Conservation (phyloP, 2,888 invertebrate genomes). For the Nasonovia ribisnigri region DNA sequence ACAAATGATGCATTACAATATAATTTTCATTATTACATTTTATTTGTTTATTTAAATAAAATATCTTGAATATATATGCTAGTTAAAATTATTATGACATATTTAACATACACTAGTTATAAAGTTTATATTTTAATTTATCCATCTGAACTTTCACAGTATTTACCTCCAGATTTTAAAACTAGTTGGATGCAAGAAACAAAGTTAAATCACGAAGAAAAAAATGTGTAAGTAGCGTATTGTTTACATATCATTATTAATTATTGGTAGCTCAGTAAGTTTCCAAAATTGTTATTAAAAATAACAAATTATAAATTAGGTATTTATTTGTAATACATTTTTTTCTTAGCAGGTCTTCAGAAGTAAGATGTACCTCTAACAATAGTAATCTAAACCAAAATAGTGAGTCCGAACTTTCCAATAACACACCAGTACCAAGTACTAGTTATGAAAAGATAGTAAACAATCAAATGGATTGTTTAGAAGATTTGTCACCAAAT, state of each 20-base stretch:
- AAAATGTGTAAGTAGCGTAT: not conserved
- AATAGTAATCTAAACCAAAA: conserved; percentile 26
- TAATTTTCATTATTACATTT: not conserved
- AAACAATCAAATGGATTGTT: not conserved
- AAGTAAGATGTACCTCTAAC: not conserved
- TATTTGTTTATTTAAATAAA: not conserved
- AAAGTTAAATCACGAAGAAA: not conserved
- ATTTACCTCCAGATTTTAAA: not conserved
- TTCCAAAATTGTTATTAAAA: not conserved
- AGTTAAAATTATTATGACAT: not conserved
- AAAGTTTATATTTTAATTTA: not conserved
- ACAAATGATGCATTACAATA: not conserved
- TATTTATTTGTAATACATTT: not conserved
- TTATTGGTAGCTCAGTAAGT: not conserved
- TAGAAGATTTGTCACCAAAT: not conserved
- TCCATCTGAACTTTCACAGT: conserved; percentile 7
- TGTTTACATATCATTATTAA: not conserved
- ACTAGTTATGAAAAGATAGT: not conserved
- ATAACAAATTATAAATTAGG: not conserved
- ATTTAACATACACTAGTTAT: not conserved
- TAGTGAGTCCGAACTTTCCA: not conserved
- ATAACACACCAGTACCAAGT: not conserved
- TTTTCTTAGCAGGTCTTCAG: conserved; percentile 24
- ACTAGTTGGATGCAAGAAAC: not conserved
- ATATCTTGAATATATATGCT: not conserved